phyloP scores from a whole-genome alignment of 1,140 invertebrate species.

The Drosophila pallidifrons region DNA sequence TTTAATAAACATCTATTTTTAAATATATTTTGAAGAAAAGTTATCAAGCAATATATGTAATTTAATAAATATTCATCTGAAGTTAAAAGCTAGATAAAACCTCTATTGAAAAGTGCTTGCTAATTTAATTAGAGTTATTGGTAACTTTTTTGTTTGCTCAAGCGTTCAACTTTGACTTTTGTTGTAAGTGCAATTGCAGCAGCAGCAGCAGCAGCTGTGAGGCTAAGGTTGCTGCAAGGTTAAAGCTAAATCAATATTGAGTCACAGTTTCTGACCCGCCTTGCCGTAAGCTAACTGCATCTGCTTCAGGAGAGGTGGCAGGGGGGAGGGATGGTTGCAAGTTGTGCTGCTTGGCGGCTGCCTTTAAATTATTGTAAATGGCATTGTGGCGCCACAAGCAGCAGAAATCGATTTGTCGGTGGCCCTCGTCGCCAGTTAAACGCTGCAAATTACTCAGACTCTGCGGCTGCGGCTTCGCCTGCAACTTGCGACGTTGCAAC shows the following conservation, averaged over 20 bases:
- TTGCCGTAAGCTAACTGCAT: neutral
- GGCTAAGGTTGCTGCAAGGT: constrained; percentile 34
- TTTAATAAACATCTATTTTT: too few relatives aligned
- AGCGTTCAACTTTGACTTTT: neutral
- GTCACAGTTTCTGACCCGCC: constrained; percentile 21
- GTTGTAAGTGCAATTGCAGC: neutral
- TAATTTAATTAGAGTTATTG: neutral
- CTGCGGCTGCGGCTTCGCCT: constrained; percentile 2
- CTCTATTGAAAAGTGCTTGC: neutral
- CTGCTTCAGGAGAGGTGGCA: neutral
- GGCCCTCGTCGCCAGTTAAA: constrained; percentile 76
- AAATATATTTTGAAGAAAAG: too few relatives aligned
- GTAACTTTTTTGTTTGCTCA: neutral
- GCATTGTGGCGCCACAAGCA: constrained; percentile 73
- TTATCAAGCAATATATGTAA: too few relatives aligned
- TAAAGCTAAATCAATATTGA: constrained; percentile 48
- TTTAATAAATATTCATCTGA: too few relatives aligned
- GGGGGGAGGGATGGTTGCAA: neutral
- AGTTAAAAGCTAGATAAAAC: too few relatives aligned
- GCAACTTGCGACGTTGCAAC: neutral
- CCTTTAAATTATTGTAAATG: constrained; percentile 79
- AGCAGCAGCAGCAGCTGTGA: neutral
- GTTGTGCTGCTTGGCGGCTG: constrained; percentile 26
- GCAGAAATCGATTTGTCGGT: constrained; percentile 78
- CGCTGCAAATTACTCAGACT: constrained; percentile 67